Conservation (phyloP, 2,113 vertebrate species). For the Salvelinus sp. region DNA sequence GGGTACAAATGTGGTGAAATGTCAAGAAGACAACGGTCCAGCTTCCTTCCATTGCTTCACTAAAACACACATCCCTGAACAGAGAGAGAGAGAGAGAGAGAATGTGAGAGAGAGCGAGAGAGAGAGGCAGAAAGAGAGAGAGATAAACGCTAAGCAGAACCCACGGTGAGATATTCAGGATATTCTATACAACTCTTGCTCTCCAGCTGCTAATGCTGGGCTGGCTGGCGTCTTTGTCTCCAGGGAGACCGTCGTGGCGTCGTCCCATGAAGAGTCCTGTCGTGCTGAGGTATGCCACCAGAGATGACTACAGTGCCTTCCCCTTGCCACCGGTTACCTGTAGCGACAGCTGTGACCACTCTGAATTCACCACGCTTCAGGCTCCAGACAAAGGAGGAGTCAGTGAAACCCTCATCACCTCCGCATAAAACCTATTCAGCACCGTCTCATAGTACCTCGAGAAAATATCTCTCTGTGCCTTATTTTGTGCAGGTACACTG, state of each 20-base stretch:
- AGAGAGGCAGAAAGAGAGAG: too few species aligned
- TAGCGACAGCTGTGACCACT: conserved; percentile 53
- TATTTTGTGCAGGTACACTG: background rate
- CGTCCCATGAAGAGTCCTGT: conserved; percentile 33
- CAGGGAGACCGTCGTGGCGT: background rate
- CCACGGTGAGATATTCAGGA: background rate
- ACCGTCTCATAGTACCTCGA: background rate
- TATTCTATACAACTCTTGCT: conserved; percentile 2
- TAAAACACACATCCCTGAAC: too few species aligned
- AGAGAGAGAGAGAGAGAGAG: too few species aligned
- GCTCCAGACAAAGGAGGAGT: background rate
- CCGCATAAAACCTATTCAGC: background rate
- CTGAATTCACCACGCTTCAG: conserved; percentile 31
- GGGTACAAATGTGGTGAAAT: too few species aligned
- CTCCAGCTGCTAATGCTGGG: conserved; percentile 14
- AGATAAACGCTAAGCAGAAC: conserved; percentile 11
- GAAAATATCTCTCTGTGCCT: too few species aligned
- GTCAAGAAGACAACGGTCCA: too few species aligned
- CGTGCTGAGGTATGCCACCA: conserved; percentile 16
- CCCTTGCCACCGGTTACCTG: conserved; percentile 26
- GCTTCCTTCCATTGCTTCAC: too few species aligned
- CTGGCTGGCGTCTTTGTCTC: conserved; percentile 11
- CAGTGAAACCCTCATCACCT: conserved; percentile 26
- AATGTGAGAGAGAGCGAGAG: too few species aligned
- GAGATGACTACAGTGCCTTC: conserved; percentile 27